Base-by-base conservation (phyloP, 2,797 vertebrate genomes). In the Pipistrellus pygmaeus region DNA sequence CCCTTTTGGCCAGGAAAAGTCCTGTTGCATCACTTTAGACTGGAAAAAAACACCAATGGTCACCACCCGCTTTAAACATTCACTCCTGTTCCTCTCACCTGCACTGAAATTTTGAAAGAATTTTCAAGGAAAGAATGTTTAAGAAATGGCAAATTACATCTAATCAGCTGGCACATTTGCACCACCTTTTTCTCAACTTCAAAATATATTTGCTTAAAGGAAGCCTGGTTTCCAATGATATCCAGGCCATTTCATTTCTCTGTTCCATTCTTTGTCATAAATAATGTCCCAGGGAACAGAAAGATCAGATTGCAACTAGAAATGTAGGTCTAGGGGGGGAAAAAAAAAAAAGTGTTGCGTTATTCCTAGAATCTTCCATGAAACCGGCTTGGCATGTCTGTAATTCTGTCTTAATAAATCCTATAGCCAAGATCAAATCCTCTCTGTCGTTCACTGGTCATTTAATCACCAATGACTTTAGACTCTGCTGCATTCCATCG, bases 281-380 rank as follows among this genome's bases (percentile, higher is more conserved):
- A 55, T 32, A 90, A 78, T 13, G 23, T 69, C 30, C n/a, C 66
- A 73, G 41, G 51, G 14, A 95, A 30, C 3, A 95, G 17, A 55
- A 94, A 90, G 44, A 93, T 88, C 15, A 84, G 48, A 92, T 3
- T 88, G 20, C 72, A 89, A 93, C 73, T n/a, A 93, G 21, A 92
- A 82, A 88, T 13, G 25, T 4, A 71, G 72, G 12, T 27, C 66
- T 4, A 12, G 1, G 1, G 57, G 1, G 1, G 57, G 1, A 7
- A 41, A 41, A 44, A 12, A 6, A 3, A 9, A 25, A 32, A 23
- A 23, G 3, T 14, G 20, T 85, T 55, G 51, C 51, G 51, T 51
- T 51, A 46, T 71, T 69, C 38, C 46, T 80, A 73, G 35, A 80
- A 51, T 80, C 13, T 48, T 86, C 32, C 23, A 60, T 62, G 7